A percentile compares a stretch with the other conserved stretches of the same genome.
Evolutionary conservation across 2,797 vertebrate species (phyloP).

Genomic region (Epinephelus awoara): DNA sequence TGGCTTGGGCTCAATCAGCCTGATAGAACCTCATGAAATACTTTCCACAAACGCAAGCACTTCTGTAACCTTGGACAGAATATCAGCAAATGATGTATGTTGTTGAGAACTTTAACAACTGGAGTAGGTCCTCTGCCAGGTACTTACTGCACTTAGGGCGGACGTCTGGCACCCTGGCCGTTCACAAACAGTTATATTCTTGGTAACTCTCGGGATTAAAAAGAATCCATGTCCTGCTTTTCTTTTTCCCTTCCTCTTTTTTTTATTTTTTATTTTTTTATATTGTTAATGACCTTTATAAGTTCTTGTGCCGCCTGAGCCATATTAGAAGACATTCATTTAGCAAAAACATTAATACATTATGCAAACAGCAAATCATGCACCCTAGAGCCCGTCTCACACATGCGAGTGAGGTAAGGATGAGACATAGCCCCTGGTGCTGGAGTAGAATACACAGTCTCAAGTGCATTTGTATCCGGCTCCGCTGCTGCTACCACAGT

Average conservation of each 20-base stretch:
- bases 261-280: not conserved
- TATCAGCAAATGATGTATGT: conserved; percentile 63
- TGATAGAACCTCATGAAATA: conserved; percentile 59
- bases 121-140: conserved; percentile 33
- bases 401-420: conserved; percentile 5
- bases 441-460: conserved; percentile 37
- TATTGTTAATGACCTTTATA: not conserved
- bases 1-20: conserved; percentile 54
- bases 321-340: conserved; percentile 33
- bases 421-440: conserved; percentile 38
- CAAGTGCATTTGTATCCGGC: conserved; percentile 36
- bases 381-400: conserved; percentile 13
- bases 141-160: conserved; percentile 33
- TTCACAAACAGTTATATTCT: conserved; percentile 12
- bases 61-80: conserved; percentile 73
- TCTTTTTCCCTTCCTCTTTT: not conserved
- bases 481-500: conserved; percentile 22
- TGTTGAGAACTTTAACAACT: conserved; percentile 66
- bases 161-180: not conserved
- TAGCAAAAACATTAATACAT: conserved; percentile 36
- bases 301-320: not conserved
- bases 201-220: not conserved
- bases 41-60: conserved; percentile 68
- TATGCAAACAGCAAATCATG: conserved; percentile 37
- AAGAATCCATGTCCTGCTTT: not conserved